Conservation (phyloP, 2,113 vertebrate species). For the Chamaetylas fuelleborni region DNA sequence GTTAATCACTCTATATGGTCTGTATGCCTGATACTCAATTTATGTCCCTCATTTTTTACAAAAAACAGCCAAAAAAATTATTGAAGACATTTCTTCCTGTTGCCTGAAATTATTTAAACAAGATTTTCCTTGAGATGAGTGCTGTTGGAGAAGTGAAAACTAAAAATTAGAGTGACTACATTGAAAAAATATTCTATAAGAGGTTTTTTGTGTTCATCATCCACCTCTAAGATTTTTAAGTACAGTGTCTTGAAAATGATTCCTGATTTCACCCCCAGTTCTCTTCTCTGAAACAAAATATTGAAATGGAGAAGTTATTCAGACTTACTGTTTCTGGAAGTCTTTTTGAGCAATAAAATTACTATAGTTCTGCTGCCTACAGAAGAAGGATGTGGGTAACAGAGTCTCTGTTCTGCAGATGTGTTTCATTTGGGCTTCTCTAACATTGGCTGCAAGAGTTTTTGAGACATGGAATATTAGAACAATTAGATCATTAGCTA, state of each 20-base stretch:
- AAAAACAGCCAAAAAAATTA: neutral
- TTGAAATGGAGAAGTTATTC: constrained; percentile 14
- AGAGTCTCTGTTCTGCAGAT: constrained; percentile 53
- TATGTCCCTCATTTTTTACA: neutral
- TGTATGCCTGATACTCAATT: neutral
- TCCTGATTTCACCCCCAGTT: neutral
- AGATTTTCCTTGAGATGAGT: neutral
- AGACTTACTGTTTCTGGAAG: constrained; percentile 28
- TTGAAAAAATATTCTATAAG: neutral
- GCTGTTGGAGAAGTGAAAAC: neutral
- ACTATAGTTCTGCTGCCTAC: neutral
- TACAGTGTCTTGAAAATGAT: neutral
- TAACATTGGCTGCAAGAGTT: neutral
- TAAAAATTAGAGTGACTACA: neutral
- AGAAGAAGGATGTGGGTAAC: constrained; percentile 51
- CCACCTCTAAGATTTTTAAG: neutral
- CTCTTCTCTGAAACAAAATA: neutral
- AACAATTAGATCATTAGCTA: constrained; percentile 26
- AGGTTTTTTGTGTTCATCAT: neutral
- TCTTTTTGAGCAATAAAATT: constrained; percentile 42
- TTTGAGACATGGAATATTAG: constrained; percentile 34
- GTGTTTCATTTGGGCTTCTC: constrained; percentile 38
- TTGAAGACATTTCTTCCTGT: neutral
- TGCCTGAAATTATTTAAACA: neutral
- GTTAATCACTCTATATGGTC: neutral